phyloP scores from a whole-genome alignment of 2,113 vertebrate species.

The Sprattus sprattus region DNA sequence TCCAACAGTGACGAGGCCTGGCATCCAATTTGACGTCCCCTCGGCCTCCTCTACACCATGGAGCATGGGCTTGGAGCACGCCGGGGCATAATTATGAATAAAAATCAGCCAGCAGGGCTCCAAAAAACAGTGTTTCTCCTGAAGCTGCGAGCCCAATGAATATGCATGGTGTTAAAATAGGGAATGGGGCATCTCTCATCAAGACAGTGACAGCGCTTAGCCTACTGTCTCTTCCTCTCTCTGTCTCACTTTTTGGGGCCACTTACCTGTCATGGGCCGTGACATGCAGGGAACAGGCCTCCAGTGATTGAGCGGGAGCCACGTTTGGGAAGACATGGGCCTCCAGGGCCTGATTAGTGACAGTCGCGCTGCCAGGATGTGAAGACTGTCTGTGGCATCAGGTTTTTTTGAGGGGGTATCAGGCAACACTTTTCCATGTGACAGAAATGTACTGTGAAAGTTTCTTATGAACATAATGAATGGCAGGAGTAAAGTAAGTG shows the following conservation, averaged over 20 bases:
- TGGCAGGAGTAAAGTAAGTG: not conserved
- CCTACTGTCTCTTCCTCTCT: not conserved
- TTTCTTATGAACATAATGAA: not conserved
- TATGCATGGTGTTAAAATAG: conserved; percentile 66
- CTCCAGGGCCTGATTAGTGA: conserved; percentile 50
- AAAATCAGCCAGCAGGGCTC: conserved; percentile 58
- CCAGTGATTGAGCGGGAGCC: conserved; percentile 55
- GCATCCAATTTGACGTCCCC: conserved; percentile 62
- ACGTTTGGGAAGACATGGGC: conserved; percentile 47
- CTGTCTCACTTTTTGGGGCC: conserved; percentile 66
- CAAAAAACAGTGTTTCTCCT: conserved; percentile 57
- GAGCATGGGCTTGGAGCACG: conserved; percentile 58
- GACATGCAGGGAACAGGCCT: conserved; percentile 57
- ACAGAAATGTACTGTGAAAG: not conserved
- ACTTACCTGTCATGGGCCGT: conserved; percentile 68
- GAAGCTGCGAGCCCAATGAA: conserved; percentile 65
- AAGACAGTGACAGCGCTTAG: conserved; percentile 61
- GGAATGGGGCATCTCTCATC: conserved; percentile 61
- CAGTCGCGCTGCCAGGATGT: conserved; percentile 22
- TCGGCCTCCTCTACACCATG: conserved; percentile 55
- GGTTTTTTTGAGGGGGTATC: not conserved
- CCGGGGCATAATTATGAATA: conserved; percentile 66
- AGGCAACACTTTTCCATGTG: conserved; percentile 9
- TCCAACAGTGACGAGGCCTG: conserved; percentile 63
- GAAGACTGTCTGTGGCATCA: conserved; percentile 5